Conservation (phyloP, 2,797 vertebrate species). For the Pseudochirops cupreus region DNA sequence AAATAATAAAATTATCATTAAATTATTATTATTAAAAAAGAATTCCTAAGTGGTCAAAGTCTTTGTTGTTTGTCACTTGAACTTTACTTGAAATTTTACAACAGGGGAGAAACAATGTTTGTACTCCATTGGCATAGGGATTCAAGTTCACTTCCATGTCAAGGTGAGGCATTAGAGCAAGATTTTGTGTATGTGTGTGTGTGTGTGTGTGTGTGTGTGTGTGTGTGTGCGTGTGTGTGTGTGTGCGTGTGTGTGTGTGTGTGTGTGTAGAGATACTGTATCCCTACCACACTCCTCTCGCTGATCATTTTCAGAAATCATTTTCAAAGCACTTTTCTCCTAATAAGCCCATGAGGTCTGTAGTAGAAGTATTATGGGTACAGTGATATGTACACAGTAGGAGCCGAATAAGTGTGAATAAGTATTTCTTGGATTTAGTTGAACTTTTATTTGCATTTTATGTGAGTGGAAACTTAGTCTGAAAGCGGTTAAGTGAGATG, state of each 20-base stretch:
- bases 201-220: no score
- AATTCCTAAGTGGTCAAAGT: not conserved
- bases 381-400: not conserved
- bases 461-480: not conserved
- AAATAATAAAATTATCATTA: no score
- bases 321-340: not conserved
- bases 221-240: no score
- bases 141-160: not conserved
- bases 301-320: not conserved
- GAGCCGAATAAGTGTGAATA: not conserved
- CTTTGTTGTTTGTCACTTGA: not conserved
- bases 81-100: not conserved
- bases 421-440: not conserved
- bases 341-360: not conserved
- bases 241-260: no score
- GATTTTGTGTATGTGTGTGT: not conserved
- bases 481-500: not conserved
- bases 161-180: not conserved
- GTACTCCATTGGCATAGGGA: not conserved
- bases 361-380: not conserved
- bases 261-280: not conserved
- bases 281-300: not conserved
- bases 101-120: not conserved
- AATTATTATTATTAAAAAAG: not conserved
- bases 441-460: not conserved